Base-by-base conservation (phyloP, 2,888 invertebrate species). In the Zelleria hepariella region DNA sequence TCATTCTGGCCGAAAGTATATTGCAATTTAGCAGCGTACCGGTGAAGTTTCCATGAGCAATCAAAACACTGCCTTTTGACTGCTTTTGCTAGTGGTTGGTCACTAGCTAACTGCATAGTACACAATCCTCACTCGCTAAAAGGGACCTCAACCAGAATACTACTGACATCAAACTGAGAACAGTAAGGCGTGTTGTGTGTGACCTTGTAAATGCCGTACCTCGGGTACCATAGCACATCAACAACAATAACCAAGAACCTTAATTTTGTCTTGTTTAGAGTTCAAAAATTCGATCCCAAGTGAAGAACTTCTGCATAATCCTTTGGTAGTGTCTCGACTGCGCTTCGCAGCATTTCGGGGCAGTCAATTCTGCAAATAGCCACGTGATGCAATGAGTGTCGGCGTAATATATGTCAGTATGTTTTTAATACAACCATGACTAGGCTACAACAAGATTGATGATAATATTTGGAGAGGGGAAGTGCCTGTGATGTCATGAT, bases 331-430 rank as follows among this genome's bases (percentile, higher is more conserved):
- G 32, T 15, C 32, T 42, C 53, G 48, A 52, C 61, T 59, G 61
- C 66, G 67, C 68, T 66, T 64, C 49, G 66, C 65, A 68, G 67
- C 67, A 71, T 74, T 74, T 74, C 72, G 69, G 64, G 32, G 62
- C 69, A 71, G 77, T 78, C 77, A 75, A 77, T 69, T 76, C 78
- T 74, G 67, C 73, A 82, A 82, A 82, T 82, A 82, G 78, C 78
- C 73, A 65, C 66, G 68, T 82, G 82, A 82, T 79, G 80, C 77
- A 79, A 81, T 71, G 18, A n/a, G 23, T n/a, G 54, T 23, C 23
- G 51, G 20, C 23, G 21, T 51, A 51, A 51, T 10, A 51, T 51
- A 10, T 51, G 51, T 51, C 51, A 51, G 51, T 51, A 51, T 51
- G 51, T 51, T 51, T 42, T 51, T 51, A 51, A 51, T 51, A 51